These are phyloP conservation scores for Microtus ochrogaster DNA, from an alignment of 2,113 vertebrate species.

Conservation along the genomic window DNA sequence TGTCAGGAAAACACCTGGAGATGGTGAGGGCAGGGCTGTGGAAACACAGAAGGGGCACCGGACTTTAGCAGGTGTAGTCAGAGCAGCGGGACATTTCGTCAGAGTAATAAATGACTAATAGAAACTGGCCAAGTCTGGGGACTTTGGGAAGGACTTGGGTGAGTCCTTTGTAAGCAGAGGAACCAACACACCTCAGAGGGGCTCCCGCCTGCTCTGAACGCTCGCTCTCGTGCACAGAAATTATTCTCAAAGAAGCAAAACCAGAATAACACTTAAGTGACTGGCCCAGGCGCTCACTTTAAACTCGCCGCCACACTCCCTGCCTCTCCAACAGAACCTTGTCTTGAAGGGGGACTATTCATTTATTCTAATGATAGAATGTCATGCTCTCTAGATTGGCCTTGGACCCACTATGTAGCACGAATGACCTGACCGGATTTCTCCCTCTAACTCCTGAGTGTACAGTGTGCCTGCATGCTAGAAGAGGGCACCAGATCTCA, in stretches of 20 bases:
- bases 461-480: too few species aligned
- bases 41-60: neutral
- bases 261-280: neutral
- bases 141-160: neutral
- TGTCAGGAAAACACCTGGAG: neutral
- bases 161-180: neutral
- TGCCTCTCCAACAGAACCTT: neutral
- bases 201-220: neutral
- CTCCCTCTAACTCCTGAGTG: neutral
- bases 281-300: neutral
- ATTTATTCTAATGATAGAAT: neutral
- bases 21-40: accelerated
- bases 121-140: neutral
- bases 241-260: neutral
- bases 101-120: neutral
- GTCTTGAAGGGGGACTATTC: neutral
- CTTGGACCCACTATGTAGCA: too few species aligned
- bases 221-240: neutral
- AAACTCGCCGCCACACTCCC: neutral
- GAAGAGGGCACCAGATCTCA: too few species aligned
- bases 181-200: neutral
- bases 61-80: neutral
- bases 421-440: neutral
- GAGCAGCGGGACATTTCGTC: neutral
- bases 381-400: neutral